Base-by-base conservation (phyloP, 2,113 vertebrate species). In the Sitta europaea region DNA sequence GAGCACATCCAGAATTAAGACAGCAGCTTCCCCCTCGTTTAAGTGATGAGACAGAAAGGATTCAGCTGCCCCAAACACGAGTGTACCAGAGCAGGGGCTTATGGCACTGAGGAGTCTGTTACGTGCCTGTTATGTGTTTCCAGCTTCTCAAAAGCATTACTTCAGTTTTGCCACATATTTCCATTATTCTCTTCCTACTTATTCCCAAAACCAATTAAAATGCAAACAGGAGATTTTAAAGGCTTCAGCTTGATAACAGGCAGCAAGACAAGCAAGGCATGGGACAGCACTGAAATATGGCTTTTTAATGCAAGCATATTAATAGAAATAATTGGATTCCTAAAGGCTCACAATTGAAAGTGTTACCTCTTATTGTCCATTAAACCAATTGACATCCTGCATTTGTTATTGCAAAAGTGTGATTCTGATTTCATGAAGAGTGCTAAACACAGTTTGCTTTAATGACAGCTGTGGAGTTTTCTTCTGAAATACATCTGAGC, bases 311-410 rank as follows among this genome's bases (percentile, higher is more conserved):
- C 88, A 92, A 94, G 94, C 95, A 94, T 93, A 97, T 95, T 96
- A 97, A 97, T 84, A 96, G 95, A 94, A 98, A 98, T 98, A 98
- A 98, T 98, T 98, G 96, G 97, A 98, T 98, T 98, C 97, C 96
- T 96, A 96, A 97, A 97, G 95, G 92, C 94, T 95, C 82, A 97
- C 92, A 93, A 91, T 90, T 95, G 82, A 92, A 92, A 96, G 65
- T 9, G 7, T 91, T 97, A 95, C 97, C 94, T 97, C 95, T 97
- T 96, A 96, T 95, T 94, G 86, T 94, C 97, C 95, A 97, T 97
- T 98, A 97, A 97, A 97, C 97, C 87, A 62, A 94, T 82, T 92
- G 96, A 92, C 95, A 83, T 70, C 88, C 96, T 97, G 93, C 86
- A 96, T 96, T 97, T 96, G 93, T 97, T 96, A 97, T 94, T 97